Conservation (phyloP, 2,113 vertebrate species). For the Cephalophus harveyi region DNA sequence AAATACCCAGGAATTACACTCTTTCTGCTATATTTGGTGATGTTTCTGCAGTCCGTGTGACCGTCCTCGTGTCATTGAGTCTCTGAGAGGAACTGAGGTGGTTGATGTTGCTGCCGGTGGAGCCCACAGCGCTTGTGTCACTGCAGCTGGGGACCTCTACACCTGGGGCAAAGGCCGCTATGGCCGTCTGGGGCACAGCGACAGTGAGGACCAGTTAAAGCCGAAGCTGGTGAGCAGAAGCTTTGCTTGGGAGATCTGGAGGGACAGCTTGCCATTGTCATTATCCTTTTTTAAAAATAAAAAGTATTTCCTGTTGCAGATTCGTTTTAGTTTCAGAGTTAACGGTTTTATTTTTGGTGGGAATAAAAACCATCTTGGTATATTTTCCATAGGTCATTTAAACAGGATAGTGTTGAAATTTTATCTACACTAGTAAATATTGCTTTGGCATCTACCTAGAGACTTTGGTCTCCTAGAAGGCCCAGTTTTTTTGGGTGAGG, state of each 20-base stretch:
- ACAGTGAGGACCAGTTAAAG: constrained; percentile 98
- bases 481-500: not conserved
- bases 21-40: not conserved
- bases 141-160: constrained; percentile 95
- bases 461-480: not conserved
- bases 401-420: not conserved
- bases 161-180: constrained; percentile 98
- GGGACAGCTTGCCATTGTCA: rapidly evolving
- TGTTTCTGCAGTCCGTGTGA: constrained; percentile 91
- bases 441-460: not conserved
- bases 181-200: constrained; percentile 94
- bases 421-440: not conserved
- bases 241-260: not conserved
- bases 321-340: not conserved
- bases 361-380: not conserved
- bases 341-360: not conserved
- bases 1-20: not conserved
- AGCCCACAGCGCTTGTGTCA: constrained; percentile 97
- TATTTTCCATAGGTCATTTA: not conserved
- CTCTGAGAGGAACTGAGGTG: constrained; percentile 94
- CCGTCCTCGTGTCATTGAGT: constrained; percentile 96
- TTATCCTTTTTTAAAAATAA: not conserved
- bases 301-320: not conserved
- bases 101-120: constrained; percentile 96
- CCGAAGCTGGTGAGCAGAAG: constrained; percentile 90